Percentiles rank a stretch among this genome's conserved stretches.
phyloP scores from a whole-genome alignment of 1,140 invertebrate genomes.

The Drosophila teissieri region DNA sequence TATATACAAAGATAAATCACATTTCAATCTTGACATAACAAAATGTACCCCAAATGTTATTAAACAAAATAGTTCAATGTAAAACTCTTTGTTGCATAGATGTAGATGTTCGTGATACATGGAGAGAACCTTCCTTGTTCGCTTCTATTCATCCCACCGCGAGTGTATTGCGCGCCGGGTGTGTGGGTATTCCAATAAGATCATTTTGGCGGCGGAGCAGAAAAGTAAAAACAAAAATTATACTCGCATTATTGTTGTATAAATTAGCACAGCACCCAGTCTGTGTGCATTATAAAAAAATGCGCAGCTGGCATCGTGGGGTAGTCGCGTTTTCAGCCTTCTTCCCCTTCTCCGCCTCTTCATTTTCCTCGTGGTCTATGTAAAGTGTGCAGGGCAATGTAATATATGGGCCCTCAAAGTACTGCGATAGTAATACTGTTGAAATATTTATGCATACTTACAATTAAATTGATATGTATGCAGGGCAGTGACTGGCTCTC shows the following conservation, averaged over 20 bases:
- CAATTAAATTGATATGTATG: slow-evolving; percentile 41
- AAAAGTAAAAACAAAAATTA: slow-evolving; percentile 62
- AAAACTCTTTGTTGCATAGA: too few relatives aligned
- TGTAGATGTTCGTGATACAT: too few relatives aligned
- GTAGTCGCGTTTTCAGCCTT: slow-evolving; percentile 29
- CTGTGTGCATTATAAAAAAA: slow-evolving; percentile 56
- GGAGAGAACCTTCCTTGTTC: too few relatives aligned
- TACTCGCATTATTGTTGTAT: slow-evolving; percentile 59
- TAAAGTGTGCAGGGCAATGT: slow-evolving; percentile 52
- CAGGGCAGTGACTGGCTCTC: slow-evolving; percentile 1
- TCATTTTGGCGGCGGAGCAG: slow-evolving; percentile 58
- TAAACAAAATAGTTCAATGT: too few relatives aligned
- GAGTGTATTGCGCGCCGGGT: slow-evolving; percentile 1
- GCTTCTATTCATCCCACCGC: background rate
- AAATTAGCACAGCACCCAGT: slow-evolving; percentile 60
- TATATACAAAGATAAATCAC: too few relatives aligned
- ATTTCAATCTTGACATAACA: too few relatives aligned
- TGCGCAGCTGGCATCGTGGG: slow-evolving; percentile 58
- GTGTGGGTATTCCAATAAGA: slow-evolving; percentile 64
- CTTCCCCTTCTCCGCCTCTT: background rate
- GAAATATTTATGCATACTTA: slow-evolving; percentile 58
- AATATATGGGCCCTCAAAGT: slow-evolving; percentile 40
- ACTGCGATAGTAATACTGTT: slow-evolving; percentile 41
- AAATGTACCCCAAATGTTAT: too few relatives aligned
- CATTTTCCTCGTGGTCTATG: slow-evolving; percentile 28